Evolutionary conservation across 2,888 invertebrate genomes (phyloP).

Genomic region (Scaeva pyrastri): DNA sequence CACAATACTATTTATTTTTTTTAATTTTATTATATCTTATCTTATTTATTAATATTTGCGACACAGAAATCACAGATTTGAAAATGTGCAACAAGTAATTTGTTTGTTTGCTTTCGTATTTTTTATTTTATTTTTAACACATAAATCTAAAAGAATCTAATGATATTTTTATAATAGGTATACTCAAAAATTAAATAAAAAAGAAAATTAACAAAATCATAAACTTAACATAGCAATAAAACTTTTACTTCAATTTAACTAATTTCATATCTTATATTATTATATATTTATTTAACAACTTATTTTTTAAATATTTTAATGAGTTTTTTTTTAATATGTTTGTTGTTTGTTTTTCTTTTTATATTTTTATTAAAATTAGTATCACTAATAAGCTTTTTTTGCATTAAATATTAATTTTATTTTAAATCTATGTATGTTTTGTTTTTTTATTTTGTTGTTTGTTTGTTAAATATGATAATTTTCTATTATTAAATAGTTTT

Average conservation of each 20-base stretch:
- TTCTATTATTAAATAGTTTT: constrained; percentile 33
- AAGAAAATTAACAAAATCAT: constrained; percentile 9
- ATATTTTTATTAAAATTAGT: constrained; percentile 81
- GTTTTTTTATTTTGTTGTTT: not conserved
- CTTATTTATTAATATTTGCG: constrained; percentile 68
- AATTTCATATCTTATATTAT: constrained; percentile 12
- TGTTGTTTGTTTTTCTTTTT: constrained; percentile 8
- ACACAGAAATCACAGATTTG: constrained; percentile 76
- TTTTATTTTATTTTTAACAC: constrained; percentile 27
- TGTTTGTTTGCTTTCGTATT: constrained; percentile 60
- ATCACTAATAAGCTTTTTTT: constrained; percentile 84
- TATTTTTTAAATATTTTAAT: constrained; percentile 6
- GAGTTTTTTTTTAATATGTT: not conserved
- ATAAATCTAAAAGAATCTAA: constrained; percentile 65
- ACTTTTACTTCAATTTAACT: constrained; percentile 24
- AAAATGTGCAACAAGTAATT: constrained; percentile 74
- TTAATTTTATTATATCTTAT: constrained; percentile 36
- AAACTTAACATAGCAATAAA: constrained; percentile 45
- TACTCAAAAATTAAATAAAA: not conserved
- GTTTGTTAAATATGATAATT: constrained; percentile 47
- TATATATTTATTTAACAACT: constrained; percentile 25
- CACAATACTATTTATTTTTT: constrained; percentile 48
- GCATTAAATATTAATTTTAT: constrained; percentile 57
- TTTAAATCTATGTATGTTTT: constrained; percentile 10
- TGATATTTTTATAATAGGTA: constrained; percentile 31